Base-by-base conservation (phyloP, 2,113 vertebrate species). In the Triplophysa siluroides region DNA sequence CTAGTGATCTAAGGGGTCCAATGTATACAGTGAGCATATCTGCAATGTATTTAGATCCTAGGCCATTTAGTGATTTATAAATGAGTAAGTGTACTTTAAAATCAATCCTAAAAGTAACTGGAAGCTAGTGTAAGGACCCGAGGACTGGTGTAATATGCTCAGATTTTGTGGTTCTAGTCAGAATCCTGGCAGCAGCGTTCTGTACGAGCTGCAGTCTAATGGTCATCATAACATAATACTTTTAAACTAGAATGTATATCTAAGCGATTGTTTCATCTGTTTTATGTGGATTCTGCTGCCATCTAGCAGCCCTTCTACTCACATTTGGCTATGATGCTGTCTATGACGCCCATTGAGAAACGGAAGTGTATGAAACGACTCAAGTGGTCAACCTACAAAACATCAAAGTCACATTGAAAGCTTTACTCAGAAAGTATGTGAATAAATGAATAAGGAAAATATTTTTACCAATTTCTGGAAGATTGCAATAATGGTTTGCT, bases 251-350 rank as follows among this genome's bases (percentile, higher is more conserved):
- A n/a, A 12, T 11, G 8, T 45, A 45, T 45, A 45, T 12, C 11
- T 11, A 45, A 45, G 43, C 43, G 10, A 43, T 1, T 14, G 64
- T 61, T 23, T 21, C 8, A 23, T 23, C 5, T 63, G 16, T 69
- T 50, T 24, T 16, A 26, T 24, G 16, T 21, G 18, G 26, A 58
- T 41, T 58, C 7, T 73, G 26, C 50, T 21, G 52, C 47, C 68
- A 52, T 18, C 24, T n/a, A 52, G 50, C 29, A 33, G 2, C 1
- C 13, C 11, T 54, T 54, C 71, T 56, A 91, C 96, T 97, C 92
- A 99, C 97, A 99, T 93, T 99, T 99, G 85, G 97, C 96, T 84
- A 99, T 92, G 56, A 99, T 96, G 78, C 90, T 96, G 89, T 99
- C 97, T 82, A 98, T 88, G 87, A 99, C 96, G n/a, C 98, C 98